Percentiles rank a stretch among this genome's conserved stretches.
These are phyloP conservation scores for Lucilia cuprina DNA, from an alignment of 1,140 invertebrate species.

Conservation along the genomic window DNA sequence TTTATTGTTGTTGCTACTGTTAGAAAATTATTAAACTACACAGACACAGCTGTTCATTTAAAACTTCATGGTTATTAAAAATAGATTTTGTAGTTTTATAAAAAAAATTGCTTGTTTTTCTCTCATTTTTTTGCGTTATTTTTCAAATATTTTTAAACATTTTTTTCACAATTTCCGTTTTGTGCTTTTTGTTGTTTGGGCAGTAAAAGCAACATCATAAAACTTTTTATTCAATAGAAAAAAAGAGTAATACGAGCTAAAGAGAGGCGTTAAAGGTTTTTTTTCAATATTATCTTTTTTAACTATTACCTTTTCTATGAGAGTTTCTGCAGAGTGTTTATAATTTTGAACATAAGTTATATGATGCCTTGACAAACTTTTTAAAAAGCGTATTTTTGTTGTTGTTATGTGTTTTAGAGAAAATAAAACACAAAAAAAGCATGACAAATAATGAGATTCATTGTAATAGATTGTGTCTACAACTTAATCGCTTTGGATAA, in stretches of 20 bases:
- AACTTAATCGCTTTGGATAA: conserved; percentile 63
- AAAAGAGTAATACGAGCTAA: conserved; percentile 36
- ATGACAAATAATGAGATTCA: conserved; percentile 63
- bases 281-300: background rate
- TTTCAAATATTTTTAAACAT: background rate
- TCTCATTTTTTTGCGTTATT: background rate
- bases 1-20: background rate
- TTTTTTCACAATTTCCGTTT: conserved; percentile 24
- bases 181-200: conserved; percentile 19
- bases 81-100: conserved; percentile 20
- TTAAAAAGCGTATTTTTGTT: background rate
- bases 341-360: conserved; percentile 27
- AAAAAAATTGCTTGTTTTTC: background rate
- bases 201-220: background rate
- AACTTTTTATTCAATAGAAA: background rate
- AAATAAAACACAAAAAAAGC: conserved; percentile 33
- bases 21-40: no score
- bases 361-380: background rate
- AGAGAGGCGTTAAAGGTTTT: conserved; percentile 31
- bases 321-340: conserved; percentile 5
- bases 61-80: conserved; percentile 35
- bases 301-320: conserved; percentile 33
- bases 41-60: conserved; percentile 23
- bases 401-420: background rate
- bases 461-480: conserved; percentile 63